Percentiles rank a stretch among this genome's conserved stretches.
Evolutionary conservation across 2,113 vertebrate species (phyloP).

Genomic region (Cyanoliseus patagonus): DNA sequence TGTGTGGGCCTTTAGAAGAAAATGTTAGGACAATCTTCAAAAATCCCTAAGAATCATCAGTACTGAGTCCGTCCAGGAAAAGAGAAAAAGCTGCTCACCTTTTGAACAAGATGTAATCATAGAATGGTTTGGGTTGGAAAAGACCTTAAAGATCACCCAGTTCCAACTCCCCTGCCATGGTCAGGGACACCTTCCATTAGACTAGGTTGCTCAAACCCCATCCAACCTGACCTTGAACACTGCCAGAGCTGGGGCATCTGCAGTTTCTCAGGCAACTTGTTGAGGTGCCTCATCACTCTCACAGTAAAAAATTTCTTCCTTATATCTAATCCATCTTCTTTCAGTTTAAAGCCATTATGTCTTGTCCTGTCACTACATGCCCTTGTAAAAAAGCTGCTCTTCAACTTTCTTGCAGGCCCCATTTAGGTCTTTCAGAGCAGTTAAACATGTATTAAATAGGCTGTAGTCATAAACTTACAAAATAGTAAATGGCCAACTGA

Average conservation of each 20-base stretch:
- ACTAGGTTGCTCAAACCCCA: background rate
- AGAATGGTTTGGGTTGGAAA: background rate
- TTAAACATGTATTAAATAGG: background rate
- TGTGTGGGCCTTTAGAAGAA: background rate
- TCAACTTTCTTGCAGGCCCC: background rate
- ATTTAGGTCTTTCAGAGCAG: background rate
- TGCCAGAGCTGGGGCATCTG: background rate
- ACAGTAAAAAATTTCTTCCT: background rate
- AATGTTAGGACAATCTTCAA: background rate
- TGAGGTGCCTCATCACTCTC: background rate
- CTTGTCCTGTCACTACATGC: background rate
- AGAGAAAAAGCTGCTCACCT: background rate
- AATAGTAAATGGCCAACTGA: background rate
- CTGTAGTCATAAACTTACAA: background rate
- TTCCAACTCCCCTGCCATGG: background rate
- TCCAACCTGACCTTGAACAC: background rate
- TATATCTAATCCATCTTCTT: background rate
- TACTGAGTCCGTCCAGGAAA: background rate
- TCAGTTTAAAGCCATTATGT: no score
- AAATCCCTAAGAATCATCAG: background rate
- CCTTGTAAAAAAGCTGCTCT: background rate
- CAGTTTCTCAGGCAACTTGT: background rate
- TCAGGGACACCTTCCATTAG: background rate
- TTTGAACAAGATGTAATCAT: background rate
- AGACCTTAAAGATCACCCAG: background rate